phyloP scores from a whole-genome alignment of 2,113 vertebrate genomes.

The Ophiodon elongatus region DNA sequence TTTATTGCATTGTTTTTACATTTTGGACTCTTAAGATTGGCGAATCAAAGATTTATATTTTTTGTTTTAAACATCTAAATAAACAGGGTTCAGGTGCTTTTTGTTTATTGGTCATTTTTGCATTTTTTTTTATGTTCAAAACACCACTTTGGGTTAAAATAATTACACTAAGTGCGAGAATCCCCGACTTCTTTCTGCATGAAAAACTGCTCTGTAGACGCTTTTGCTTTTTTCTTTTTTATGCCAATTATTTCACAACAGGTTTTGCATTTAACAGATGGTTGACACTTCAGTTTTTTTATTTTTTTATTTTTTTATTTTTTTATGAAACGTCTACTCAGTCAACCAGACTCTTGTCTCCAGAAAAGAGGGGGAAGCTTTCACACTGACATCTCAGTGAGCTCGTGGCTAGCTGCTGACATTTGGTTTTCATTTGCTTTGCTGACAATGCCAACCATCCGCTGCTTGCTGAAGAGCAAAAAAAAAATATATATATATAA shows the following conservation, averaged over 20 bases:
- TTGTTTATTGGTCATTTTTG: neutral
- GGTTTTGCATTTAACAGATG: slow-evolving; percentile 1
- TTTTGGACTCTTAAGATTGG: too few species aligned
- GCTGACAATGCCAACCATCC: slow-evolving; percentile 43
- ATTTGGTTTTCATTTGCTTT: too few species aligned
- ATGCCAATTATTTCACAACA: neutral
- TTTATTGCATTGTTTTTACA: too few species aligned
- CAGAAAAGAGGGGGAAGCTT: neutral
- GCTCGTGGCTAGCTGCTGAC: slow-evolving; percentile 34
- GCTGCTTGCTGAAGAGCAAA: slow-evolving; percentile 31
- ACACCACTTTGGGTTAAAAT: neutral
- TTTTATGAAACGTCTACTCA: too few species aligned
- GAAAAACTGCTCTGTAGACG: neutral
- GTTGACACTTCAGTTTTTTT: slow-evolving; percentile 9
- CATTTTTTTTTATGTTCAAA: neutral
- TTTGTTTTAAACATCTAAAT: neutral
- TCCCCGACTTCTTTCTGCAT: neutral
- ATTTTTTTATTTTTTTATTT: too few species aligned
- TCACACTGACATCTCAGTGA: slow-evolving; percentile 10
- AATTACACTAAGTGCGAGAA: neutral
- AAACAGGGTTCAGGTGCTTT: neutral
- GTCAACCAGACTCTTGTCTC: slow-evolving; percentile 3
- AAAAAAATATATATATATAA: slow-evolving; percentile 11
- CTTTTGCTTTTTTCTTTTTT: too few species aligned
- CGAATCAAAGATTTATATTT: too few species aligned